Evolutionary conservation across 1,140 invertebrate species (phyloP).

Genomic region (Coenobita brevimanus): DNA sequence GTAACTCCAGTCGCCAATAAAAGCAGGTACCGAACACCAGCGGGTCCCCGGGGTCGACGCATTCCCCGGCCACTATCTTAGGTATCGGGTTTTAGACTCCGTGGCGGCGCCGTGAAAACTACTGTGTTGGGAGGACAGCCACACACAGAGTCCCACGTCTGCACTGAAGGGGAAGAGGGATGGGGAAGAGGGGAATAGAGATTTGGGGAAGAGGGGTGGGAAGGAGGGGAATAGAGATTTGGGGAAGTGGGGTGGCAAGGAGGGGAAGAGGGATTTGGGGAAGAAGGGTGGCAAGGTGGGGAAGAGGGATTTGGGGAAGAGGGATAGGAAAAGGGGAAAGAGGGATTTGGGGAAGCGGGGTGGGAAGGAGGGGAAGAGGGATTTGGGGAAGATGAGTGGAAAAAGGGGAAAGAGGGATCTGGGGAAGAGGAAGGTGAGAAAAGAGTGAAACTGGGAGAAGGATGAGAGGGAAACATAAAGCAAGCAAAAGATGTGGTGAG

Average conservation of each 20-base stretch:
- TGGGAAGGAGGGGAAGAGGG: slow-evolving; percentile 29
- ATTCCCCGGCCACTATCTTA: neutral
- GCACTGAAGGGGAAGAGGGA: neutral
- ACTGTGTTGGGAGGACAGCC: neutral
- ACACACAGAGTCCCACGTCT: neutral
- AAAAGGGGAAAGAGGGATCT: neutral
- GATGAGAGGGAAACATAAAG: neutral
- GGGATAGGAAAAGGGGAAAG: too few species aligned
- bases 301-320: too few species aligned
- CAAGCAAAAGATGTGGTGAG: neutral
- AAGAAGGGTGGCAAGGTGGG: too few species aligned
- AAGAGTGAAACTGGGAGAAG: slow-evolving; percentile 15
- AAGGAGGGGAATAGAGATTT: too few species aligned
- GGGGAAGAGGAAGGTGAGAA: neutral
- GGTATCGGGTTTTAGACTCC: slow-evolving; percentile 2
- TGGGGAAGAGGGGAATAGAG: slow-evolving; percentile 2
- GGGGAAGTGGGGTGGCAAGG: too few species aligned
- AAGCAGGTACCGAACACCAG: too few species aligned
- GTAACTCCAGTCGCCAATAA: too few species aligned
- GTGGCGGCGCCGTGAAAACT: neutral
- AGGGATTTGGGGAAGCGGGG: too few species aligned
- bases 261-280: too few species aligned
- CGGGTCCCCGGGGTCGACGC: neutral
- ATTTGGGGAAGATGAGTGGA: neutral
- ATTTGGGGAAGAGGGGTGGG: too few species aligned